Evolutionary conservation across 2,888 invertebrate genomes (phyloP).

Genomic region (Petrolisthes manimaculis): DNA sequence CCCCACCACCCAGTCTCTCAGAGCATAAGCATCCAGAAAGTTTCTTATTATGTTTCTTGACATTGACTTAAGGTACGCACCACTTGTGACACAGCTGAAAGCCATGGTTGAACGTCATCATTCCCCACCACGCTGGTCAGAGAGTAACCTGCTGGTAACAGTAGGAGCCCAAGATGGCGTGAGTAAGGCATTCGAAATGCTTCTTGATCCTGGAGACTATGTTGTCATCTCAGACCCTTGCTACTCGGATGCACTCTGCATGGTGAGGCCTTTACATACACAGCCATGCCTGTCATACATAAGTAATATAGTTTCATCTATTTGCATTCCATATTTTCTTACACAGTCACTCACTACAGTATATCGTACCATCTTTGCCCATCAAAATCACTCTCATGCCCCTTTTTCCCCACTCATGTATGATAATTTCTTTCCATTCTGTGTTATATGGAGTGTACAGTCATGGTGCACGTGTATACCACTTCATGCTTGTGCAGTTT

Average conservation of each 20-base stretch:
- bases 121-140: slow-evolving; percentile 77
- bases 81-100: slow-evolving; percentile 75
- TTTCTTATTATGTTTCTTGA: not conserved
- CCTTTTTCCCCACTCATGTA: too few species aligned
- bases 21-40: not conserved
- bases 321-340: not conserved
- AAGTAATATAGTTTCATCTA: not conserved
- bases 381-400: not conserved
- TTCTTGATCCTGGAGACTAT: slow-evolving; percentile 79
- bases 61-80: slow-evolving; percentile 70
- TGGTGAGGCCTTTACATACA: slow-evolving; percentile 73
- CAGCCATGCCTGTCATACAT: too few species aligned
- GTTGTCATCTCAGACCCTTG: slow-evolving; percentile 79
- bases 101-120: slow-evolving; percentile 77
- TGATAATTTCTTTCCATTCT: too few species aligned
- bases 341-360: too few species aligned
- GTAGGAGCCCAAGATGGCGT: slow-evolving; percentile 84
- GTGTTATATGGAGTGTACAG: too few species aligned
- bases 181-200: slow-evolving; percentile 80
- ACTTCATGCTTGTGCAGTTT: too few species aligned
- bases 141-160: slow-evolving; percentile 75
- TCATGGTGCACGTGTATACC: too few species aligned
- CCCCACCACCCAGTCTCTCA: not conserved
- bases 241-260: slow-evolving; percentile 79
- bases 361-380: not conserved